Evolutionary conservation across 2,888 invertebrate genomes (phyloP).

Genomic region (Dione vanillae): DNA sequence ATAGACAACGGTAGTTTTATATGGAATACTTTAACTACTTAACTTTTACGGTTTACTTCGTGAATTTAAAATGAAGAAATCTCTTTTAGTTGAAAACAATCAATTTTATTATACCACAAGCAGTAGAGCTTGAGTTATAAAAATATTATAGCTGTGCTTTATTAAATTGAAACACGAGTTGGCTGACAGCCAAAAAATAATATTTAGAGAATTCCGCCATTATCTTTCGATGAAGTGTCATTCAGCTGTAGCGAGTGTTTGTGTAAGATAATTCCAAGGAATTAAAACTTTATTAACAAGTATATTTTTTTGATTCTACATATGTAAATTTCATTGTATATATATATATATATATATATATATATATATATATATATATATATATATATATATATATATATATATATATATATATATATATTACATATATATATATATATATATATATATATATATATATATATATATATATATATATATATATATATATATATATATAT

Average conservation of each 20-base stretch:
- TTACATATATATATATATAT: too few species aligned
- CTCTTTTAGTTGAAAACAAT: not conserved
- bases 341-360: too few species aligned
- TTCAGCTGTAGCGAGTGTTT: constrained; percentile 20
- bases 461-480: too few species aligned
- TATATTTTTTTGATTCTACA: not conserved
- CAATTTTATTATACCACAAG: constrained; percentile 9
- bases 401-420: too few species aligned
- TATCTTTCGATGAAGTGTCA: constrained; percentile 26
- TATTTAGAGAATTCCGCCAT: constrained; percentile 21
- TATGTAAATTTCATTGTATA: too few species aligned
- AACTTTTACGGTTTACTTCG: constrained; percentile 1
- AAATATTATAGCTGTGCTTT: not conserved
- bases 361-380: too few species aligned
- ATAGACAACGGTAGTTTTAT: not conserved
- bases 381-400: too few species aligned
- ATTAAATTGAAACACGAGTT: constrained; percentile 20
- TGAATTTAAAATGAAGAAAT: not conserved
- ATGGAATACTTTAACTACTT: not conserved
- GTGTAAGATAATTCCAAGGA: not conserved
- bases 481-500: too few species aligned
- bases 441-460: too few species aligned
- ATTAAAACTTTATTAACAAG: not conserved
- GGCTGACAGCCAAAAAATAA: constrained; percentile 30
- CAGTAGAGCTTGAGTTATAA: not conserved